phyloP scores from a whole-genome alignment of 2,113 vertebrate genomes.

The Bucco capensis region DNA sequence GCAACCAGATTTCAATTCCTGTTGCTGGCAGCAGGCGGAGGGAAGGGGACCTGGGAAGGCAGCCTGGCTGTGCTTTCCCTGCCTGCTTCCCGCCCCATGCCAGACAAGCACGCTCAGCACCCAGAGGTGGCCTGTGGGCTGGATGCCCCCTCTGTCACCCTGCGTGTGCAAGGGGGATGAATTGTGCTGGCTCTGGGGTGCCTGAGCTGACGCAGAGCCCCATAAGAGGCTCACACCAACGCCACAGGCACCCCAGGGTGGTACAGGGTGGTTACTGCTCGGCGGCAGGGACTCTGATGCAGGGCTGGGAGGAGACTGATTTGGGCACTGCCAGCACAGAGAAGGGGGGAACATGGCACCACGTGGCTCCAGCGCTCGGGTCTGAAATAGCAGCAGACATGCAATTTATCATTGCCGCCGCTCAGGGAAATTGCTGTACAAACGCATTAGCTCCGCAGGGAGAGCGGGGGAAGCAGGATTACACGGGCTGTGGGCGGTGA shows the following conservation, averaged over 20 bases:
- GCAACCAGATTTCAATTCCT: constrained; percentile 17
- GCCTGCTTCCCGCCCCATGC: accelerated
- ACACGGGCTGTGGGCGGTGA: accelerated
- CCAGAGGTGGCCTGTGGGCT: neutral
- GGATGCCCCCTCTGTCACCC: neutral
- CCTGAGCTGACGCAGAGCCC: neutral
- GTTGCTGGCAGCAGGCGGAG: neutral
- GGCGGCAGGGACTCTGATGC: accelerated
- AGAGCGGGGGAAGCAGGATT: constrained; percentile 2
- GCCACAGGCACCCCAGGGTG: accelerated
- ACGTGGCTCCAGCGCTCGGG: neutral
- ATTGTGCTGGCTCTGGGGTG: neutral
- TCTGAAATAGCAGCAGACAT: constrained; percentile 65
- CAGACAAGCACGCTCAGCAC: neutral
- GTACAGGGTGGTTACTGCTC: neutral
- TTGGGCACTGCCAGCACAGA: accelerated
- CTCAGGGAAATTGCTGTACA: constrained; percentile 64
- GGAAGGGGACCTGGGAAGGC: neutral
- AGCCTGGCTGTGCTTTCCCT: neutral
- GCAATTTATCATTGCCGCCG: constrained; percentile 62
- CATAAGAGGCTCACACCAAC: accelerated
- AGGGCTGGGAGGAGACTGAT: neutral
- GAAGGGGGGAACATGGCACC: constrained; percentile 30
- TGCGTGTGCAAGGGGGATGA: neutral
- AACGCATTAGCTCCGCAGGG: constrained; percentile 66